Evolutionary conservation across 2,888 invertebrate species (phyloP).

Genomic region (Noctuana brunneofusca): DNA sequence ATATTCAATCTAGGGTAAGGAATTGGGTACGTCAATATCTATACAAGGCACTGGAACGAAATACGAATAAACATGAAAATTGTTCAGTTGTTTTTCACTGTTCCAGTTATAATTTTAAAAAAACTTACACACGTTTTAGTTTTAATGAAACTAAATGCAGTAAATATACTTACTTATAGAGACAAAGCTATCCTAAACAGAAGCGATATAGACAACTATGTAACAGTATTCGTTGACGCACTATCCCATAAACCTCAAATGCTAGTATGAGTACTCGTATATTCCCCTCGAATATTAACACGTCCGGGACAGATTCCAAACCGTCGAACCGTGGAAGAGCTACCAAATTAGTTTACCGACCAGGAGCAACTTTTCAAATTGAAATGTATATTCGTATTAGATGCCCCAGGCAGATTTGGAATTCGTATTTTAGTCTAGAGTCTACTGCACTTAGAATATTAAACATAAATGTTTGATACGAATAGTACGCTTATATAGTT

Average conservation of each 20-base stretch:
- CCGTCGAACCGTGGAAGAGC: neutral
- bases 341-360: neutral
- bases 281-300: neutral
- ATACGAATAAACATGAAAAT: no score
- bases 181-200: no score
- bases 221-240: no score
- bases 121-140: no score
- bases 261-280: neutral
- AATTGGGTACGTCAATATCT: neutral
- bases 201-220: no score
- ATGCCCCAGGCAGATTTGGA: neutral
- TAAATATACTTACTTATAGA: no score
- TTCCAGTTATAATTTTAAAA: no score
- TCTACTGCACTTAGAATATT: neutral
- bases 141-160: no score
- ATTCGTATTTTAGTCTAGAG: neutral
- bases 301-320: neutral
- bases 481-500: no score
- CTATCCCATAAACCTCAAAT: neutral
- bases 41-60: no score
- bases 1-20: conserved; percentile 6
- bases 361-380: neutral
- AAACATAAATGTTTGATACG: neutral
- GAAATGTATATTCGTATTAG: neutral
- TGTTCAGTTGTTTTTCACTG: no score